These are phyloP conservation scores for Artemia franciscana DNA, from an alignment of 1,140 invertebrate genomes.

Conservation along the genomic window DNA sequence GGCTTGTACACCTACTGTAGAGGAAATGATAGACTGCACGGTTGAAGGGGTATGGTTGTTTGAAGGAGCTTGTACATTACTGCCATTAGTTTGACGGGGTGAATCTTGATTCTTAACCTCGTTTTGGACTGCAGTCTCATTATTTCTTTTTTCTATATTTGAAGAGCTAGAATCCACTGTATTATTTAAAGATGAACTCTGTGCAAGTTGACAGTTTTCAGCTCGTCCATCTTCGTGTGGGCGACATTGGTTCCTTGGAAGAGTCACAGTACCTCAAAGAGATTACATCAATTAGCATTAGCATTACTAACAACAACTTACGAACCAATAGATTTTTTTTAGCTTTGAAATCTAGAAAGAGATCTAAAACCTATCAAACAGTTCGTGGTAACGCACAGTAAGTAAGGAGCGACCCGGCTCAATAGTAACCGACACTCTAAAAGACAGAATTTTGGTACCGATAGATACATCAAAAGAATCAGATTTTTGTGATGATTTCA, in stretches of 20 bases:
- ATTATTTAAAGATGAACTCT: slow-evolving; percentile 6
- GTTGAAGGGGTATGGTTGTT: neutral
- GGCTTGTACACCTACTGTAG: neutral
- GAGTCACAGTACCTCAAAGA: slow-evolving; percentile 43
- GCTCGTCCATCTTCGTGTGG: slow-evolving; percentile 12
- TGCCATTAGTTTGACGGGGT: slow-evolving; percentile 20
- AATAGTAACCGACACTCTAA: too few relatives aligned
- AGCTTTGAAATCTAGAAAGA: neutral
- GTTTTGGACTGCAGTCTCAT: slow-evolving; percentile 9
- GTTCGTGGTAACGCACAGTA: too few relatives aligned
- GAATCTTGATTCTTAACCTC: slow-evolving; percentile 2
- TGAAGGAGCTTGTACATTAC: neutral
- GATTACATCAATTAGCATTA: neutral
- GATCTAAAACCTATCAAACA: neutral
- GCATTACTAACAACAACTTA: neutral
- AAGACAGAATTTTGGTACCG: too few relatives aligned
- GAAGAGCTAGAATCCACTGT: neutral
- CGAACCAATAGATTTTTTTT: neutral
- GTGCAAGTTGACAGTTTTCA: slow-evolving; percentile 11
- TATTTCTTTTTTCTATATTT: slow-evolving; percentile 4
- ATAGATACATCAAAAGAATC: too few relatives aligned
- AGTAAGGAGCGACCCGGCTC: too few relatives aligned
- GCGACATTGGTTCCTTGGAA: slow-evolving; percentile 35
- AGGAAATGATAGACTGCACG: neutral
- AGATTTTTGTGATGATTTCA: too few relatives aligned